Conservation (phyloP, 1,140 invertebrate species). For the Proctacanthus coquilletti region DNA sequence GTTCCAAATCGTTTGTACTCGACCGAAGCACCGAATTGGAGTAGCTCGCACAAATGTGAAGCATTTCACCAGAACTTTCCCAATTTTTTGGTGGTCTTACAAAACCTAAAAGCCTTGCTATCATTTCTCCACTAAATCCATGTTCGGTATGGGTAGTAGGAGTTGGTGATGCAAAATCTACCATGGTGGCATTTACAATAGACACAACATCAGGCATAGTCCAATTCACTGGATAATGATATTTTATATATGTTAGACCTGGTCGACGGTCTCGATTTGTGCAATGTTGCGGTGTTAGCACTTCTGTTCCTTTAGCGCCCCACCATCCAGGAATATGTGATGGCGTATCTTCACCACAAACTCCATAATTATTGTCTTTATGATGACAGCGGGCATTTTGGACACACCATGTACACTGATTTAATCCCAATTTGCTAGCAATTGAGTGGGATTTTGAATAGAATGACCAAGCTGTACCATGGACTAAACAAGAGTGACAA, state of each 20-base stretch:
- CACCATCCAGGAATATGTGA: constrained; percentile 75
- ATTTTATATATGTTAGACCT: constrained; percentile 76
- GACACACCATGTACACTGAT: constrained; percentile 83
- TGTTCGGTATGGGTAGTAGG: constrained; percentile 47
- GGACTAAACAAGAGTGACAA: constrained; percentile 76
- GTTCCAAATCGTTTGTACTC: constrained; percentile 21
- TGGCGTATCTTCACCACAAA: constrained; percentile 64
- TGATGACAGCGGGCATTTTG: constrained; percentile 82
- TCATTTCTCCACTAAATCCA: constrained; percentile 49
- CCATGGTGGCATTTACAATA: constrained; percentile 70
- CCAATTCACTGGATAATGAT: constrained; percentile 69
- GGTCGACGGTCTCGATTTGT: constrained; percentile 63
- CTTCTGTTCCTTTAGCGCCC: constrained; percentile 67
- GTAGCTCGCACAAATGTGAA: constrained; percentile 58
- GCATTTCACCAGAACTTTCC: constrained; percentile 46
- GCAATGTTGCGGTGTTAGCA: constrained; percentile 60
- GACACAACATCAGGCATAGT: constrained; percentile 71
- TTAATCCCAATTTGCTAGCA: constrained; percentile 55
- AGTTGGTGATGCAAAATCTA: constrained; percentile 52
- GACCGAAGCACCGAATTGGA: constrained; percentile 42
- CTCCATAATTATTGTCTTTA: constrained; percentile 68
- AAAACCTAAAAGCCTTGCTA: constrained; percentile 61
- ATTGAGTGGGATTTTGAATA: constrained; percentile 34
- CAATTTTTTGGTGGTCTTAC: constrained; percentile 56
- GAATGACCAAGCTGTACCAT: constrained; percentile 33